Evolutionary conservation across 30 jellyfish, hydroid and myxozoan genomes (phyloP), one percentile per base, ranked within the genome.

Genomic region (Pelagia noctiluca): DNA sequence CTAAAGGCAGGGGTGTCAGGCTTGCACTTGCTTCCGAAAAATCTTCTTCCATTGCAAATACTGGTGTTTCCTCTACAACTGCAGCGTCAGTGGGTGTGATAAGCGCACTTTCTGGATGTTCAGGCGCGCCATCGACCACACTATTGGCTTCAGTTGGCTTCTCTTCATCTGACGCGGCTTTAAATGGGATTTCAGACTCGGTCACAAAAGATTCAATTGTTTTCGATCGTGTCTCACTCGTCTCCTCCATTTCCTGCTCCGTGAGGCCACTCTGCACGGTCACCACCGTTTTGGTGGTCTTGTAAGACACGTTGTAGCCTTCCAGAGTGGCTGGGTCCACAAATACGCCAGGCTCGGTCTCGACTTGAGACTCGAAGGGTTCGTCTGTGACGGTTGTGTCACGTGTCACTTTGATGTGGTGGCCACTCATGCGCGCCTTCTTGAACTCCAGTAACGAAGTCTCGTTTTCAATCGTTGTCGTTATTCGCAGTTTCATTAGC

Each of bases 361-460:
- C 91, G 50, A 80, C 70, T 50, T 46, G 50, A 2, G 75, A 18
- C 25, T 65, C 91, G 34, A 80, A 80, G 35, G 65, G 34, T 5
- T 80, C 91, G 19, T 80, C 84, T 16, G 79, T 34, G 62, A 80
- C 84, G 12, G 91, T 80, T n/a, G 84, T 80, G 66, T 80, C 91
- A n/a, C 84, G 75, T n/a, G 91, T 81, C 47, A 81, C 91, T 81
- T 47, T 38, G 54, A 81, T 81, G 46, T 81, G 91, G 38, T 81
- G 91, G 32, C 91, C 91, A 65, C 91, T 81, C 82, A 81, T 37
- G 52, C 84, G 46, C 16, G 91, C 72, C 49, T 36, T 66, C 78
- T 48, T 72, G 52, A 73, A 73, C 23, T 38, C 60, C 0, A 31
- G 82, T 21, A 65, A 31, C 22, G 83, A 61, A 29, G 67, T 28